Evolutionary conservation across 2,113 vertebrate genomes (phyloP).

Genomic region (Nothobranchius furzeri): DNA sequence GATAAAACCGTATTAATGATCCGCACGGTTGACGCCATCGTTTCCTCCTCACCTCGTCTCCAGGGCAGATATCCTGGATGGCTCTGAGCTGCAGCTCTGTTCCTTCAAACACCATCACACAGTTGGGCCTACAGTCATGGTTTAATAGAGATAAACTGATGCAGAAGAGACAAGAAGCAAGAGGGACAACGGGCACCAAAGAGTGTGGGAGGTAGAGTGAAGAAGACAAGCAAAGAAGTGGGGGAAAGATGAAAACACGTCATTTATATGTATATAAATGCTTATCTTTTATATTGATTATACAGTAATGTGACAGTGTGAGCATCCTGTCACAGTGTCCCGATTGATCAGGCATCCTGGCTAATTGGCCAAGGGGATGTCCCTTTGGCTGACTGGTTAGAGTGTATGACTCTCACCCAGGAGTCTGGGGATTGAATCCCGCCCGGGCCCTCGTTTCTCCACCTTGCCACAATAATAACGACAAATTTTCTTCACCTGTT

Average conservation of each 20-base stretch:
- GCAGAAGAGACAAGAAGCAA: constrained; percentile 19
- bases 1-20: constrained; percentile 1
- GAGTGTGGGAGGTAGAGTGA: background rate
- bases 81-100: constrained; percentile 86
- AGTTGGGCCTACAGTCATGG: constrained; percentile 96
- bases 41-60: constrained; percentile 85
- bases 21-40: constrained; percentile 2
- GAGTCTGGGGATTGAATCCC: no score
- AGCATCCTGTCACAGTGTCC: no score
- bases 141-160: constrained; percentile 93
- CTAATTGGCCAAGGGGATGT: no score
- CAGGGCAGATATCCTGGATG: constrained; percentile 80
- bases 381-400: no score
- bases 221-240: background rate
- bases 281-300: background rate
- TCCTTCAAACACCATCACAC: constrained; percentile 90
- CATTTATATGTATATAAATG: constrained; percentile 3
- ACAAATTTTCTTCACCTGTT: no score
- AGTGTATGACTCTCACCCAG: no score
- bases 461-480: no score
- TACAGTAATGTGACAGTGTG: no score
- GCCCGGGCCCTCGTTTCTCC: no score
- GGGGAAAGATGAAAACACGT: background rate
- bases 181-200: background rate
- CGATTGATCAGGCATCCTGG: no score